Evolutionary conservation across 2,797 vertebrate genomes (phyloP).

Genomic region (Chelmon rostratus): DNA sequence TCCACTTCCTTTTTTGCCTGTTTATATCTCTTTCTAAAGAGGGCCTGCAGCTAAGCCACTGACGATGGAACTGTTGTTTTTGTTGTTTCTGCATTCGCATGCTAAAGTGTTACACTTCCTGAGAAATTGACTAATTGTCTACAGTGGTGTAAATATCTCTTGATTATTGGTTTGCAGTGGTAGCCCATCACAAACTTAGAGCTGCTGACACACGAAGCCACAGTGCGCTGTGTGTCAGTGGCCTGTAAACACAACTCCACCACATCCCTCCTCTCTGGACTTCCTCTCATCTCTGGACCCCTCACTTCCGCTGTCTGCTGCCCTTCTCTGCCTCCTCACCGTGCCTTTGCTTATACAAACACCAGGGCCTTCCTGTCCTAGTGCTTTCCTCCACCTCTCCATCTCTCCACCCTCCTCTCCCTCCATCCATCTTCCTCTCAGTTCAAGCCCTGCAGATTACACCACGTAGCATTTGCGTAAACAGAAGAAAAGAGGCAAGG

Average conservation of each 20-base stretch:
- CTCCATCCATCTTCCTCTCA: conserved; percentile 45
- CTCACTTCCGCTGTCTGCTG: conserved; percentile 50
- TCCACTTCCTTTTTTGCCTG: conserved; percentile 44
- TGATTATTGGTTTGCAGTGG: conserved; percentile 63
- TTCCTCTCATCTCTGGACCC: conserved; percentile 58
- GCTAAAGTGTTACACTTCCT: conserved; percentile 52
- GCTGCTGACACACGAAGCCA: conserved; percentile 63
- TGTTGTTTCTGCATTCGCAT: conserved; percentile 37
- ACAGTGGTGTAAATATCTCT: conserved; percentile 60
- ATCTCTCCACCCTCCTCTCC: conserved; percentile 47
- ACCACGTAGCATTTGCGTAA: conserved; percentile 57
- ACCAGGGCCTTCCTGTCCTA: conserved; percentile 32
- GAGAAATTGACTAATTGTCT: conserved; percentile 47
- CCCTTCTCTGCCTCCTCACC: conserved; percentile 40
- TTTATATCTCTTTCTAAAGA: conserved; percentile 35
- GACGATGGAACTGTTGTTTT: conserved; percentile 17
- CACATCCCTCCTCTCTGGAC: conserved; percentile 73
- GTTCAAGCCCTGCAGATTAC: conserved; percentile 58
- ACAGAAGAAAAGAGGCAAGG: conserved; percentile 63
- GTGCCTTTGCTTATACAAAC: conserved; percentile 57
- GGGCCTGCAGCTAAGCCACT: not conserved
- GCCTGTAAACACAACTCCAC: conserved; percentile 70
- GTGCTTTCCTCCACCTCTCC: conserved; percentile 42
- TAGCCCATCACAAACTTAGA: conserved; percentile 47
- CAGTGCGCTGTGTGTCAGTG: conserved; percentile 37